Percentiles rank a stretch among this genome's conserved stretches.
phyloP scores from a whole-genome alignment of 2,888 invertebrate genomes.

The Leptopilina drosophilae region DNA sequence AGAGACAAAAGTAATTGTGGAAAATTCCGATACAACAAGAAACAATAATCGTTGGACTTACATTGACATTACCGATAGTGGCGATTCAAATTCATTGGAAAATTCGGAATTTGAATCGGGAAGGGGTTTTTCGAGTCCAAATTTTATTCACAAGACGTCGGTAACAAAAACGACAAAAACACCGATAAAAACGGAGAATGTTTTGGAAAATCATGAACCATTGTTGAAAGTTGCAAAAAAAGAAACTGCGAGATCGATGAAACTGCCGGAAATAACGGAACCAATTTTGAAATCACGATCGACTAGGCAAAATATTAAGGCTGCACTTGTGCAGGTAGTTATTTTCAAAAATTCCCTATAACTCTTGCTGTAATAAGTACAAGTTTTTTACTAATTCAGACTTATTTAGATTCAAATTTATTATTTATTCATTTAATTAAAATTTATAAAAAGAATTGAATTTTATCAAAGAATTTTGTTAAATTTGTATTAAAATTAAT shows the following conservation, averaged over 20 bases:
- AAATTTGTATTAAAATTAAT: too few species aligned
- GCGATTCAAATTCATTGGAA: slow-evolving; percentile 71
- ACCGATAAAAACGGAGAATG: slow-evolving; percentile 46
- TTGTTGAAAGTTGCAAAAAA: slow-evolving; percentile 79
- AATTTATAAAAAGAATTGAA: background rate
- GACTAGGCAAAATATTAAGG: slow-evolving; percentile 70
- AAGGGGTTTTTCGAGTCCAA: slow-evolving; percentile 68
- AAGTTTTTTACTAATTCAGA: too few species aligned
- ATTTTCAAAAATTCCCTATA: too few species aligned
- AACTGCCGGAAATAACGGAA: slow-evolving; percentile 81
- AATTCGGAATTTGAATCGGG: slow-evolving; percentile 68
- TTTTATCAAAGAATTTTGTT: too few species aligned
- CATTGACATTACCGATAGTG: slow-evolving; percentile 69
- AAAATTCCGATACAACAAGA: slow-evolving; percentile 45
- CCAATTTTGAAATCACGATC: slow-evolving; percentile 81
- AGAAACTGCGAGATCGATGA: slow-evolving; percentile 71
- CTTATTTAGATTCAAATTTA: too few species aligned
- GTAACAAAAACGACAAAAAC: slow-evolving; percentile 38
- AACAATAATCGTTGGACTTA: slow-evolving; percentile 66
- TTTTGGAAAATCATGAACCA: slow-evolving; percentile 85
- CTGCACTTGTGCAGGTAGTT: slow-evolving; percentile 30
- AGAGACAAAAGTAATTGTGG: slow-evolving; percentile 8
- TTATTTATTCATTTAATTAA: background rate
- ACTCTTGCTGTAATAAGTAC: too few species aligned
- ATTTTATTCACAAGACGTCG: slow-evolving; percentile 46